These are phyloP conservation scores for Zalophus californianus DNA, from an alignment of 2,797 vertebrate genomes.

Conservation along the genomic window DNA sequence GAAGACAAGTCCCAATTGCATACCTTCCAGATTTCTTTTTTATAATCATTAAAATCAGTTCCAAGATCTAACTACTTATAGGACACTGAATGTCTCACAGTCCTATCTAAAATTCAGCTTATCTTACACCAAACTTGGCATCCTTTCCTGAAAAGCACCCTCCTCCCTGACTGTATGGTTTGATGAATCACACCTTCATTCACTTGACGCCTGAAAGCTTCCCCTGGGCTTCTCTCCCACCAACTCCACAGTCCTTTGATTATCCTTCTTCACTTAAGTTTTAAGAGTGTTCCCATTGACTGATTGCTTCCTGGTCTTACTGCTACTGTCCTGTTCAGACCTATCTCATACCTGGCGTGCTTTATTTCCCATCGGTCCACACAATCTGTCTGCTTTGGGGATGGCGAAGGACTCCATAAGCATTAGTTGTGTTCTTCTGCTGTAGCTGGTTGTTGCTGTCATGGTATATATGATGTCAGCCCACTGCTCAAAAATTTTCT, in stretches of 20 bases:
- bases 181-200: background rate
- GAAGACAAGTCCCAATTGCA: background rate
- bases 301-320: background rate
- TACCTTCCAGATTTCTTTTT: background rate
- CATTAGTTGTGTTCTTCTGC: background rate
- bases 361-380: background rate
- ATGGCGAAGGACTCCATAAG: background rate
- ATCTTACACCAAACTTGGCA: background rate
- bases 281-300: background rate
- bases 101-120: background rate
- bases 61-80: background rate
- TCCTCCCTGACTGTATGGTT: background rate
- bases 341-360: background rate
- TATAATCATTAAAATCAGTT: background rate
- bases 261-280: background rate
- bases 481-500: background rate
- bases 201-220: background rate
- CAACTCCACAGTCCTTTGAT: background rate
- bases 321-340: no score
- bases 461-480: accelerated
- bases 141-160: background rate
- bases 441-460: background rate
- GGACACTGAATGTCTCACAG: background rate
- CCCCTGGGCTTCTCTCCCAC: background rate
- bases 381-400: background rate